Evolutionary conservation across 2,797 vertebrate species (phyloP), one percentile per base, ranked within the genome.

Genomic region (Brotula barbata): DNA sequence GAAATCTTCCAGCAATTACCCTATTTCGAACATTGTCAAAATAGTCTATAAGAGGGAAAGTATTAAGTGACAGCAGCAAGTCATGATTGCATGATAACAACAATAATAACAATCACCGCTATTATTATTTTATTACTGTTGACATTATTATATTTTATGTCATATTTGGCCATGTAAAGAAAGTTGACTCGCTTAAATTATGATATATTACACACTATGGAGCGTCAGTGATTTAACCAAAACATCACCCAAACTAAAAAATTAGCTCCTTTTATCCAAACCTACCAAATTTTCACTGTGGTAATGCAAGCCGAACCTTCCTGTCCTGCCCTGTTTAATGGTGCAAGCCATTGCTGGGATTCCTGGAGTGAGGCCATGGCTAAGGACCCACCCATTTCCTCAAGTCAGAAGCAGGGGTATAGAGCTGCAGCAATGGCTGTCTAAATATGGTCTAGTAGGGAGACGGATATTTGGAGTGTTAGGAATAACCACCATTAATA

Each of bases 381-480:
- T 65, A 43, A 33, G 52, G 68, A 60, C 71, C 82, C 71, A 75
- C 76, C 84, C 71, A 79, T 81, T 86, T 88, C 86, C 85, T 87
- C 60, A 73, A 80, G 62, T 73, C 13, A 0, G 64, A 63, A 51
- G 68, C 31, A 14, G 33, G 43, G 56, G 20, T 17, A 60, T 52
- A 58, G 63, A 50, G 62, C 74, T 49, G 56, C 50, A 77, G 61
- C 49, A 56, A 68, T 70, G 54, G 51, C 65, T 28, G 58, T 79
- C 75, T 84, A 85, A 82, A 89, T 76, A 87, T 85, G 75, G 78
- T 70, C 50, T 49, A 68, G 52, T 43, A 42, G 42, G 46, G 50
- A 77, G 58, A 70, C 58, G 45, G 47, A 41, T 69, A 39, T 15
- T 62, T 25, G 25, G 36, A 56, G 64, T 49, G 49, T 10, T 17